Base-by-base conservation (phyloP, 2,888 invertebrate genomes). In the Abscondita cerata region DNA sequence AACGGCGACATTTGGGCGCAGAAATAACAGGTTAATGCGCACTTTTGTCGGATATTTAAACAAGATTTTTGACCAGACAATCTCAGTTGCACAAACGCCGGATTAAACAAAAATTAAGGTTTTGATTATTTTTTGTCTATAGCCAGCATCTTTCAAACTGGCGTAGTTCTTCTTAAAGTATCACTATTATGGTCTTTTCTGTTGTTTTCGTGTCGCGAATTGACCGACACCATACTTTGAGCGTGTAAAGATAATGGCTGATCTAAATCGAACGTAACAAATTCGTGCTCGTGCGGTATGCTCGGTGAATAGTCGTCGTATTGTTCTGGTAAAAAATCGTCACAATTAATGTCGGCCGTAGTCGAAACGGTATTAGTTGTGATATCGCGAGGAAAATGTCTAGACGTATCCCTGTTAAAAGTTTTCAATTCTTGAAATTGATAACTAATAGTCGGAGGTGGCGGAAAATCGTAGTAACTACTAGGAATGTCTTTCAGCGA, bases 311-410 rank as follows among this genome's bases (percentile, higher is more conserved):
- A 82, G 65, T 87, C 87, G 38, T 86, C 81, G 67, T 78, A 79
- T 31, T 70, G 75, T 13, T 71, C 83, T 20, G 69, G 72, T 20
- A 75, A 65, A 59, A 76, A 76, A 15, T 80, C 80, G 65, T 81
- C 82, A 68, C 79, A 79, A 66, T 79, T 81, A 33, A 85, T 82
- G 70, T 85, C 85, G 13, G 85, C 86, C 19, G 89, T 88, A 36
- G 88, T 88, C 59, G 84, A 89, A 65, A 90, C 82, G 67, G 90
- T 90, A 72, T 89, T 86, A 1, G 87, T 86, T 61, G 89, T 90
- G 19, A 88, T 84, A 65, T 90, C 89, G 33, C 89, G 84, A 1
- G 83, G 83, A 67, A 84, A 80, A 53, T 56, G 65, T 54, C 52
- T 59, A 18, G 56, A 62, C 46, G 50, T 55, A 53, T 74, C 72